Base-by-base conservation (phyloP, 2,888 invertebrate species). In the Ephialtes manifestator region DNA sequence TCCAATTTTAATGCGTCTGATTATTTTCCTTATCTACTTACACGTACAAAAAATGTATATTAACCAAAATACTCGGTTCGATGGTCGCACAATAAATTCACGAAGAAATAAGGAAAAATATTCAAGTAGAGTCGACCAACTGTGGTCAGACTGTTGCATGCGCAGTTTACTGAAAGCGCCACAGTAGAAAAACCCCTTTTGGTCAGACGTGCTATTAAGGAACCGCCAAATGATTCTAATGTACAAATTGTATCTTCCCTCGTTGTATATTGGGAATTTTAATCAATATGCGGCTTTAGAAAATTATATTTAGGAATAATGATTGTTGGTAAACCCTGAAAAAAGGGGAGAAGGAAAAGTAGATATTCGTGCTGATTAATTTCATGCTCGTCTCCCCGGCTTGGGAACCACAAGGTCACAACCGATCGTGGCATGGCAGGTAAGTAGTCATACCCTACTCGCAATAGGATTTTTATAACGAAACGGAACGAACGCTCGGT, bases 391-490 rank as follows among this genome's bases (percentile, higher is more conserved):
- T 78, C 70, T 35, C 78, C 18, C 11, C 70, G 75, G 65, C 13
- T 43, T 39, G 65, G 43, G 31, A 35, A 28, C 55, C 55, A 28
- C 79, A 85, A 85, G 85, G 82, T 82, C 78, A 55, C 55, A 24
- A 48, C 5, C 79, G 72, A 76, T 85, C 76, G 85, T n/a, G 63
- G 79, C 48, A 75, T 53, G 53, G 58, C 35, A 78, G 77, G 75
- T 20, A 76, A 65, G 51, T 24, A 58, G 58, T 76, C 76, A 58
- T 82, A 75, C 70, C 65, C 79, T 79, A 74, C 74, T 71, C 58
- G 65, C 75, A 86, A 78, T 81, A 28, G 65, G 35, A 86, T 72
- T 53, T 76, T 71, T 76, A 76, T 35, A 80, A 72, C 71, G 65
- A 84, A 79, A 79, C 78, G 78, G 70, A 43, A 65, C 67, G 63